phyloP scores from a whole-genome alignment of 2,797 vertebrate genomes.

The Aulostomus chinensis region DNA sequence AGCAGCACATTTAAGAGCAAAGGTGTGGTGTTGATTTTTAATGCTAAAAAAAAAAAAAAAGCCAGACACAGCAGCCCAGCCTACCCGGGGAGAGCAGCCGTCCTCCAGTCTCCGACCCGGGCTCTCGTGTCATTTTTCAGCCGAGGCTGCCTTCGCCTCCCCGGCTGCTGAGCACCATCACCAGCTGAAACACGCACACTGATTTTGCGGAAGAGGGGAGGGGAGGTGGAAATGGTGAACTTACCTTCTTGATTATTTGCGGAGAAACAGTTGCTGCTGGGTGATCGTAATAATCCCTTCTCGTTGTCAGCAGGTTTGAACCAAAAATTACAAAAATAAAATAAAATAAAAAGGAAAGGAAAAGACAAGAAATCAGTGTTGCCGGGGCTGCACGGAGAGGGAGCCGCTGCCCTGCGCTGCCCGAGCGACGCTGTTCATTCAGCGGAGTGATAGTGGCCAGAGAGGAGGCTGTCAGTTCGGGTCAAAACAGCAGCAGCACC shows the following conservation, averaged over 20 bases:
- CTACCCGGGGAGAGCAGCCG: too few relatives aligned
- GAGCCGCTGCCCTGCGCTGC: slow-evolving; percentile 33
- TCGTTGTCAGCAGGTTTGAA: slow-evolving; percentile 48
- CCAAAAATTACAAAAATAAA: too few relatives aligned
- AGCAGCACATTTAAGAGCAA: too few relatives aligned
- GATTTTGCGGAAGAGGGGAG: too few relatives aligned
- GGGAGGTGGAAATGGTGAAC: slow-evolving; percentile 13
- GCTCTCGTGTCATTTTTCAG: not conserved
- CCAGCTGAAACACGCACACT: slow-evolving; percentile 3
- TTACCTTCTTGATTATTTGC: slow-evolving; percentile 60
- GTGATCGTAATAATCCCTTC: slow-evolving; percentile 64
- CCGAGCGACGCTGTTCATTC: slow-evolving; percentile 53
- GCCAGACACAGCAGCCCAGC: too few relatives aligned
- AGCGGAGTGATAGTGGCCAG: slow-evolving; percentile 56
- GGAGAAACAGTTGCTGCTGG: slow-evolving; percentile 47
- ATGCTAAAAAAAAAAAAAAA: too few relatives aligned
- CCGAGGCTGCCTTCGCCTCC: not conserved
- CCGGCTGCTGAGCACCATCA: slow-evolving; percentile 26
- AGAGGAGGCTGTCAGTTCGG: slow-evolving; percentile 54
- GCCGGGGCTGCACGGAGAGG: not conserved
- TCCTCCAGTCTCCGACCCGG: too few relatives aligned
- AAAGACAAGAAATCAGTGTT: not conserved
- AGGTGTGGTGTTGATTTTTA: too few relatives aligned
- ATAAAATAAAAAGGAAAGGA: too few relatives aligned
- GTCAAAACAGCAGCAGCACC: slow-evolving; percentile 67